phyloP scores from a whole-genome alignment of 2,888 invertebrate species.

The Drosophila ustulata region DNA sequence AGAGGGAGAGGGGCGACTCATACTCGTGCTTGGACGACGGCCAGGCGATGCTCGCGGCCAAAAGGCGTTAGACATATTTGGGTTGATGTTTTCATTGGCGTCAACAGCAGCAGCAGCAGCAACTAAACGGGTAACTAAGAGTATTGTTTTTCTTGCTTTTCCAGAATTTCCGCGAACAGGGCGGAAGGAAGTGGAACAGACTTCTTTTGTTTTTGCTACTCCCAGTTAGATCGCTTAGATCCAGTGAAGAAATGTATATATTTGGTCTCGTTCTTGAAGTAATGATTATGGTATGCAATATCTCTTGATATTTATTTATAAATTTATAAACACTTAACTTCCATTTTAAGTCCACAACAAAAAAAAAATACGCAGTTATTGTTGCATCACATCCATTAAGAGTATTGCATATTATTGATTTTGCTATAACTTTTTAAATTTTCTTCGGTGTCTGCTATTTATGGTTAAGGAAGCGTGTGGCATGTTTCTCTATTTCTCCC shows the following conservation, averaged over 20 bases:
- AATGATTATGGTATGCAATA: too few relatives aligned
- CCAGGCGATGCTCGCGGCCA: conserved; percentile 56
- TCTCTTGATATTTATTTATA: too few relatives aligned
- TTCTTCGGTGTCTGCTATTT: not conserved
- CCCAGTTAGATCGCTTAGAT: not conserved
- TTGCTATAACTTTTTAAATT: too few relatives aligned
- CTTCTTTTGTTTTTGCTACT: not conserved
- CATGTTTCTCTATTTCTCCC: not conserved
- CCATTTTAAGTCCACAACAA: too few relatives aligned
- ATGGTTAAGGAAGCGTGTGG: conserved; percentile 3
- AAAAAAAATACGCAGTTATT: too few relatives aligned
- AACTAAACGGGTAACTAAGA: conserved; percentile 39
- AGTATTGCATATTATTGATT: too few relatives aligned
- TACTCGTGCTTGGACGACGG: conserved; percentile 53
- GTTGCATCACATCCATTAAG: too few relatives aligned
- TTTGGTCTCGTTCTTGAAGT: too few relatives aligned
- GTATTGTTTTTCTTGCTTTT: conserved; percentile 58
- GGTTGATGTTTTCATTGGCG: conserved; percentile 72
- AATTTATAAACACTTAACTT: too few relatives aligned
- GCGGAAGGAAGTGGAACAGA: conserved; percentile 10
- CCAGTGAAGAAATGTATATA: not conserved
- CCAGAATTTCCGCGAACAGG: conserved; percentile 25
- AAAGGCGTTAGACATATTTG: conserved; percentile 64
- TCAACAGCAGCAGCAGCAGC: conserved; percentile 30
- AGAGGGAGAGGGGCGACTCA: not conserved